Conservation (phyloP, 2,888 invertebrate species). For the Drosophila setosimentum region DNA sequence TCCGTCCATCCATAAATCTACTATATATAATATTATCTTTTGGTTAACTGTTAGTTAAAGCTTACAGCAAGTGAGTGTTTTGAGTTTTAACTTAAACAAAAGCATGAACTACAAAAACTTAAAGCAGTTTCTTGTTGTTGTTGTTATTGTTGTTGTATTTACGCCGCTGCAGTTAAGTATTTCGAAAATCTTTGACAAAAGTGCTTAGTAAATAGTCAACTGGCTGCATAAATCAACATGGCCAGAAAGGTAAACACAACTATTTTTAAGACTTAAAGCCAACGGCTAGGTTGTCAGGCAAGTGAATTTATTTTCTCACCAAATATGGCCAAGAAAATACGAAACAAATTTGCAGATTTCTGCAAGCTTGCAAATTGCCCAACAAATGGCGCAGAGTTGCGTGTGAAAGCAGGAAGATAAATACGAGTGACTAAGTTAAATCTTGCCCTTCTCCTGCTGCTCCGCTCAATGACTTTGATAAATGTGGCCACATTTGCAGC, state of each 20-base stretch:
- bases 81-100: neutral
- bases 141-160: too few species aligned
- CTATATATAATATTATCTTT: neutral
- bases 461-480: conserved; percentile 60
- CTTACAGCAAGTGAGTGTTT: neutral
- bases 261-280: conserved; percentile 35
- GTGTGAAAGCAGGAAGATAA: conserved; percentile 65
- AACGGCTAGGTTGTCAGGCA: conserved; percentile 32
- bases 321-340: conserved; percentile 25
- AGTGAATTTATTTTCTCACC: conserved; percentile 45
- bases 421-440: conserved; percentile 43
- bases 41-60: neutral
- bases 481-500: conserved; percentile 63
- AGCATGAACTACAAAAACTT: neutral
- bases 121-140: neutral
- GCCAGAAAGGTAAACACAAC: conserved; percentile 36
- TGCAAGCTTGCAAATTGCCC: conserved; percentile 53
- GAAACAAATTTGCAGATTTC: conserved; percentile 38
- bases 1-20: neutral
- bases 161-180: neutral
- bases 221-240: conserved; percentile 29
- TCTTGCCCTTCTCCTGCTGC: conserved; percentile 10
- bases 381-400: conserved; percentile 46
- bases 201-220: conserved; percentile 27
- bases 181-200: conserved; percentile 5